Conservation (phyloP, 2,113 vertebrate species). For the Paramisgurnus dabryanus region DNA sequence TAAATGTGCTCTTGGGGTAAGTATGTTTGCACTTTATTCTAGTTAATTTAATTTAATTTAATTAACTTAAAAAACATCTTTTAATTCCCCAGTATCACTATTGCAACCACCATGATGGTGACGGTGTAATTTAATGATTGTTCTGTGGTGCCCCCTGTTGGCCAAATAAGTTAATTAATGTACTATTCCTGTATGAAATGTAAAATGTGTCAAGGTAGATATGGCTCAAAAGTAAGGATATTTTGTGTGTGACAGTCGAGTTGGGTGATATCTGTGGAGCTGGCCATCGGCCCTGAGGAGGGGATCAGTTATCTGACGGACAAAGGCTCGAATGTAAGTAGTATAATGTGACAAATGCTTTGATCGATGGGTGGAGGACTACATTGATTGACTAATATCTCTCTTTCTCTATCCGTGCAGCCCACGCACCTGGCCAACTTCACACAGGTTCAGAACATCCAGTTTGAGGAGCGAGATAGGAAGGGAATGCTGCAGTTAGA, state of each 20-base stretch:
- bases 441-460: slow-evolving; percentile 92
- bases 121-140: neutral
- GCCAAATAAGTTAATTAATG: slow-evolving; percentile 5
- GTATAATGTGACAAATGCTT: neutral
- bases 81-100: neutral
- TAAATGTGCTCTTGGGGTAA: slow-evolving; percentile 96
- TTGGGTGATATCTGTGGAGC: slow-evolving; percentile 96
- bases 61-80: neutral
- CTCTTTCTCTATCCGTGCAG: slow-evolving; percentile 65
- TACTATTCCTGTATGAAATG: neutral
- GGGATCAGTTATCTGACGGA: slow-evolving; percentile 99
- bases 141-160: slow-evolving; percentile 44
- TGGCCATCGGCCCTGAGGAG: slow-evolving; percentile 97
- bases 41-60: neutral
- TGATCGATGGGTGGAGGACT: neutral
- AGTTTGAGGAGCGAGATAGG: slow-evolving; percentile 93
- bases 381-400: neutral
- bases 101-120: neutral
- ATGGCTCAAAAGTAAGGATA: neutral
- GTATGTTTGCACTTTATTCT: slow-evolving; percentile 32
- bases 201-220: no score
- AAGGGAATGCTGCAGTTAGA: slow-evolving; percentile 92
- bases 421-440: slow-evolving; percentile 95
- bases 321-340: slow-evolving; percentile 93
- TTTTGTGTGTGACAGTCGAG: slow-evolving; percentile 80